phyloP scores from a whole-genome alignment of 2,888 invertebrate genomes.

The Callimorpha dominula region DNA sequence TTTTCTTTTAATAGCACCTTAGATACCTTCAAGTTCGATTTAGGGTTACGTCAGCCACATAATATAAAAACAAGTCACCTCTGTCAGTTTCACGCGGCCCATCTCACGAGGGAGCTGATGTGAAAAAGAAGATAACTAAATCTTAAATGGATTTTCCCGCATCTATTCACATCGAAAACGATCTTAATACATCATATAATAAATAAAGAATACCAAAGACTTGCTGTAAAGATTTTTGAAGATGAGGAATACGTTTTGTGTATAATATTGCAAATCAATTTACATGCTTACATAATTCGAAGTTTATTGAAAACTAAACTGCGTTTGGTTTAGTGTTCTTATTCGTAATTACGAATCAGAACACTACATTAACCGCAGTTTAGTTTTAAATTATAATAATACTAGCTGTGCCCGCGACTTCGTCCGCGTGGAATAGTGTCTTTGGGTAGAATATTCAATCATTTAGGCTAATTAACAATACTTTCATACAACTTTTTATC shows the following conservation, averaged over 20 bases:
- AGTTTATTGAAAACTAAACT: neutral
- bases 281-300: neutral
- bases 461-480: too few species aligned
- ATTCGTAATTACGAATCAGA: neutral
- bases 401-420: too few species aligned
- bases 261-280: neutral
- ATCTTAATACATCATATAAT: constrained; percentile 9
- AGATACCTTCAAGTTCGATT: neutral
- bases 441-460: too few species aligned
- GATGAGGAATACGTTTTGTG: neutral
- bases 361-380: too few species aligned
- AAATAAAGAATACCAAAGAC: constrained; percentile 7
- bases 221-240: neutral
- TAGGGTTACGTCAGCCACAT: neutral
- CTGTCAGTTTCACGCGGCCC: constrained; percentile 12
- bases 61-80: constrained; percentile 6
- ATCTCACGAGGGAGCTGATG: constrained; percentile 10
- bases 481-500: too few species aligned
- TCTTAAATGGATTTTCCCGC: constrained; percentile 15
- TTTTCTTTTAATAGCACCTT: neutral
- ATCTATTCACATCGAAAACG: constrained; percentile 10
- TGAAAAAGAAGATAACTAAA: constrained; percentile 13
- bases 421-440: too few species aligned
- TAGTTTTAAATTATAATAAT: too few species aligned
- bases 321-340: neutral